Evolutionary conservation across 1,140 invertebrate genomes (phyloP).

Genomic region (Euglossa dilemma): DNA sequence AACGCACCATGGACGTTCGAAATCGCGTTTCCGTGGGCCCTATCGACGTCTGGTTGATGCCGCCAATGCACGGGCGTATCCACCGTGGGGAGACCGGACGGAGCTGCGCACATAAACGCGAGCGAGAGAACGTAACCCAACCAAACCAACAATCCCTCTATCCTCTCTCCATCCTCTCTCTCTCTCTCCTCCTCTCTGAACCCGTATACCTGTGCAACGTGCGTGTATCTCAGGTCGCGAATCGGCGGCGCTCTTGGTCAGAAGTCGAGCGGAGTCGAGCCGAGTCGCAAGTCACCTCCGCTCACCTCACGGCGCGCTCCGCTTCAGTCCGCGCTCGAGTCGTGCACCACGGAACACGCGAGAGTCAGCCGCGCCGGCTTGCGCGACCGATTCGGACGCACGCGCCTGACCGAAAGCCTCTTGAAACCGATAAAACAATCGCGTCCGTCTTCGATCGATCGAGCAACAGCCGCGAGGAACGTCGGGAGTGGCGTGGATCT

Average conservation of each 20-base stretch:
- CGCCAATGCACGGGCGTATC: slow-evolving; percentile 67
- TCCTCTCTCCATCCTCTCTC: too few species aligned
- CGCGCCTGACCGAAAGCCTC: slow-evolving; percentile 39
- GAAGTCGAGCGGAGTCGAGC: slow-evolving; percentile 34
- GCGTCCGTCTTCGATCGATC: neutral
- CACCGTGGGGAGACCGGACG: slow-evolving; percentile 7
- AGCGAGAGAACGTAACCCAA: slow-evolving; percentile 10
- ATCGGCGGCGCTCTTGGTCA: slow-evolving; percentile 31
- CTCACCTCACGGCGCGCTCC: slow-evolving; percentile 73
- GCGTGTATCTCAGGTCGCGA: slow-evolving; percentile 40
- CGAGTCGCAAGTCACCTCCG: slow-evolving; percentile 80
- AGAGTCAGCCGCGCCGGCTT: slow-evolving; percentile 29
- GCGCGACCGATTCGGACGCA: slow-evolving; percentile 43
- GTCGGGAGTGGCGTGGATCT: neutral
- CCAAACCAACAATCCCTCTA: too few species aligned
- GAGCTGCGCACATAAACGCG: too few species aligned
- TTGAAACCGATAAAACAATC: too few species aligned
- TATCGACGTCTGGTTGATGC: slow-evolving; percentile 54
- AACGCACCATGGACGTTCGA: too few species aligned
- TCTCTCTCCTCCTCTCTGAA: too few species aligned
- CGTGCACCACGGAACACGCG: slow-evolving; percentile 61
- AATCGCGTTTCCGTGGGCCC: neutral
- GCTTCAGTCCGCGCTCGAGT: slow-evolving; percentile 67
- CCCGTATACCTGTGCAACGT: neutral
- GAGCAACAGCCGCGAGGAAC: too few species aligned